A percentile compares a stretch with the other conserved stretches of the same genome.
phyloP scores from a whole-genome alignment of 2,797 vertebrate genomes.

The Chanos chanos region DNA sequence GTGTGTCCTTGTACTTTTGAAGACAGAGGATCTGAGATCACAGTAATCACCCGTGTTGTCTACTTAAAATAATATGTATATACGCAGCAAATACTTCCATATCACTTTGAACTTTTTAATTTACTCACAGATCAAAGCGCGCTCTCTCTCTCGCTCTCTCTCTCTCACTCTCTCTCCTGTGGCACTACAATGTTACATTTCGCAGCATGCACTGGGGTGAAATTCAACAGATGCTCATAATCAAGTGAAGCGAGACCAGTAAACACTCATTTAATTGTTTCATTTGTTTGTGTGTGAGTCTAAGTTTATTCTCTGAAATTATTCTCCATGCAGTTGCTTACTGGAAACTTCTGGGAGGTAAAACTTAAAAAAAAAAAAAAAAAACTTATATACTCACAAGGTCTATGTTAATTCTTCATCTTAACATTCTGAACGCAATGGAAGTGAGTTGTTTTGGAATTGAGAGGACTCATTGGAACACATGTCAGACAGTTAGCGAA shows the following conservation, averaged over 20 bases:
- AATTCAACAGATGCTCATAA: conserved; percentile 59
- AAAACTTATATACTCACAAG: no score
- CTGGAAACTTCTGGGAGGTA: no score
- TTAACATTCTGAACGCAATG: no score
- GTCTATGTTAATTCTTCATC: no score
- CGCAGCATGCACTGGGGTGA: conserved; percentile 43
- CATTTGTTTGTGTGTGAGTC: not conserved
- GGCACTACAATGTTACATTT: conserved; percentile 45
- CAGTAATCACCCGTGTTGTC: no score
- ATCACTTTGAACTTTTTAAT: conserved; percentile 31
- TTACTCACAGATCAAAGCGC: conserved; percentile 37
- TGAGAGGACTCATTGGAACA: not conserved
- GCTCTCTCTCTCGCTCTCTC: conserved; percentile 4
- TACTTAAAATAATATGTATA: no score
- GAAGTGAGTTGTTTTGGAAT: no score
- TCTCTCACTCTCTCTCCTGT: conserved; percentile 18
- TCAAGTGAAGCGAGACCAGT: conserved; percentile 53
- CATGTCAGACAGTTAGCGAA: not conserved
- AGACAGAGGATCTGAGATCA: no score
- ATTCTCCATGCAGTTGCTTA: no score
- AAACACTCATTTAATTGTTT: conserved; percentile 57
- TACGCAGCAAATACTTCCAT: no score
- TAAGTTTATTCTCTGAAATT: conserved; percentile 1
- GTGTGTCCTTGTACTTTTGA: no score
- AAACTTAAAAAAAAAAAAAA: no score